phyloP scores from a whole-genome alignment of 2,888 invertebrate genomes.

The Heliconius sara region DNA sequence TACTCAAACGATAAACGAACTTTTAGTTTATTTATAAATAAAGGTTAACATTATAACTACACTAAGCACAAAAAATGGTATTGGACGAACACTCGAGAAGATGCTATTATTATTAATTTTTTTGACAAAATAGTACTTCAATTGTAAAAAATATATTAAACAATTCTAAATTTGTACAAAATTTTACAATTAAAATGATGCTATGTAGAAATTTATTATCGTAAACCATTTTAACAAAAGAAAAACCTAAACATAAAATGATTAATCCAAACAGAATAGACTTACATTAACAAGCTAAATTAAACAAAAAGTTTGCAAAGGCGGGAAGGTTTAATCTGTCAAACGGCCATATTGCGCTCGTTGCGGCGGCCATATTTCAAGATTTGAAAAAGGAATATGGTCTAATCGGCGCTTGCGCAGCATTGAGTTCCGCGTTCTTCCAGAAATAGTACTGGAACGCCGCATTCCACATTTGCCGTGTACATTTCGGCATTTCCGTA shows the following conservation, averaged over 20 bases:
- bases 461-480: conserved; percentile 66
- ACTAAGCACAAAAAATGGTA: too few relatives aligned
- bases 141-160: background rate
- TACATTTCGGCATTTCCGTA: conserved; percentile 59
- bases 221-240: background rate
- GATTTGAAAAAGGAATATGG: conserved; percentile 55
- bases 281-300: conserved; percentile 22
- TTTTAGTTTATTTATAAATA: background rate
- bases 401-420: conserved; percentile 50
- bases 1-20: background rate
- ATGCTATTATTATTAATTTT: background rate
- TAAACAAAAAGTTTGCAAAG: conserved; percentile 14
- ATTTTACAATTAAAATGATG: background rate
- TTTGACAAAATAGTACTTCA: background rate
- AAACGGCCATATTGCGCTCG: conserved; percentile 27
- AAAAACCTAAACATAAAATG: background rate
- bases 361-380: conserved; percentile 44
- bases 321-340: conserved; percentile 29
- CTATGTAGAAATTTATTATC: background rate
- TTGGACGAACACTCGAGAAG: background rate
- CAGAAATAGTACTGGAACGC: conserved; percentile 69
- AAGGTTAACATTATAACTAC: background rate
- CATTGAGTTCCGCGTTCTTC: conserved; percentile 66
- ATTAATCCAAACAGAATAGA: conserved; percentile 17
- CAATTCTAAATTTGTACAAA: background rate